Conservation (phyloP, 2,797 vertebrate species). For the Coccyzus lansbergi region DNA sequence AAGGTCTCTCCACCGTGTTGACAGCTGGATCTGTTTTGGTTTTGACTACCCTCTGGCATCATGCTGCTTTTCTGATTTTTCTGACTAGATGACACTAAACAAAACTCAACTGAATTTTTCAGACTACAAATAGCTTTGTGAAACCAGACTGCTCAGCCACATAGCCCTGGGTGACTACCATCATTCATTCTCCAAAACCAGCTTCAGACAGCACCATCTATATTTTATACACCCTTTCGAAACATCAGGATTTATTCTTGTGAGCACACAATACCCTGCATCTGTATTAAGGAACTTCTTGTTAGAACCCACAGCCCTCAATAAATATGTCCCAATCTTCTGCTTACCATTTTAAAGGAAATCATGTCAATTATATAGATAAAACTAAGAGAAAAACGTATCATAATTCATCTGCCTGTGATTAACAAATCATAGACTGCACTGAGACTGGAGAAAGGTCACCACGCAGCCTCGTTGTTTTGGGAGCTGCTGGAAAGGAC, state of each 20-base stretch:
- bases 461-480: not conserved
- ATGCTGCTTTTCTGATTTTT: not conserved
- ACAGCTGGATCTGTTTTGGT: constrained; percentile 27
- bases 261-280: not conserved
- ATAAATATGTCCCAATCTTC: constrained; percentile 4
- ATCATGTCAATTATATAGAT: constrained; percentile 1
- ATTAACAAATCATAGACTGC: not conserved
- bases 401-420: not conserved
- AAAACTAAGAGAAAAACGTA: not conserved
- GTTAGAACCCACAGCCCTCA: not conserved
- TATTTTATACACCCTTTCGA: not conserved
- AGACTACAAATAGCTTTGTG: not conserved
- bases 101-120: not conserved
- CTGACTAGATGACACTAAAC: not conserved
- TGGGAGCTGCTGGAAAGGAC: not conserved
- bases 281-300: not conserved
- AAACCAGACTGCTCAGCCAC: not conserved
- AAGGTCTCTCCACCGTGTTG: constrained; percentile 26
- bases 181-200: not conserved
- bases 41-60: not conserved
- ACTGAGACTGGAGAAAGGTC: not conserved
- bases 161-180: not conserved
- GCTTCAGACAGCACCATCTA: constrained; percentile 6
- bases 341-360: constrained; percentile 24
- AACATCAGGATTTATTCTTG: constrained; percentile 37